A percentile compares a stretch with the other conserved stretches of the same genome.
These are phyloP conservation scores for Salvelinus sp. DNA, from an alignment of 2,113 vertebrate species.

Conservation along the genomic window DNA sequence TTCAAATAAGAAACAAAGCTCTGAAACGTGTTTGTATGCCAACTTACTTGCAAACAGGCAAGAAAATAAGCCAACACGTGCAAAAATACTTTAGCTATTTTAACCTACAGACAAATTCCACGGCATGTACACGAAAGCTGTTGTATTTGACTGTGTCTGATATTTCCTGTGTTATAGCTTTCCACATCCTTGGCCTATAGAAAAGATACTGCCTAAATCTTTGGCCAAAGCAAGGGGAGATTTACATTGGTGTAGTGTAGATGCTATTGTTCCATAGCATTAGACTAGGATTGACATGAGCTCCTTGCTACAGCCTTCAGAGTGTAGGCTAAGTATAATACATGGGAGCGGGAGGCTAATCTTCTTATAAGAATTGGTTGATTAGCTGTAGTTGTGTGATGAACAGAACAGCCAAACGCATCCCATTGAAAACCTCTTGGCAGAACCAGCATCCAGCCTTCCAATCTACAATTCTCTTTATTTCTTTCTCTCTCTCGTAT, in stretches of 20 bases:
- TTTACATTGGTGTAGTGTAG: conserved; percentile 30
- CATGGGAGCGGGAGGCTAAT: conserved; percentile 42
- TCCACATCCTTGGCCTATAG: conserved; percentile 19
- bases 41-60: conserved; percentile 43
- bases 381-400: conserved; percentile 20
- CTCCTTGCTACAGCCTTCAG: conserved; percentile 16
- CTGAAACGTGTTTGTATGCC: conserved; percentile 65
- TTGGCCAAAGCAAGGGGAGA: conserved; percentile 34
- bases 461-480: neutral
- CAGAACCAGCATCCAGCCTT: neutral
- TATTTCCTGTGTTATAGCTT: conserved; percentile 25
- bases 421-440: conserved; percentile 38
- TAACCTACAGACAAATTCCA: conserved; percentile 33
- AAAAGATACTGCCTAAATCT: conserved; percentile 28
- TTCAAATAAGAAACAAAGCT: conserved; percentile 39
- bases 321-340: conserved; percentile 7
- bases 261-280: conserved; percentile 23
- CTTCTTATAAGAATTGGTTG: conserved; percentile 35
- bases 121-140: conserved; percentile 32
- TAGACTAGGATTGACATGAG: neutral
- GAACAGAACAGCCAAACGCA: neutral
- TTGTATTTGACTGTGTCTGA: conserved; percentile 35
- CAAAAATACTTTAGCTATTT: conserved; percentile 40
- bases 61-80: conserved; percentile 50
- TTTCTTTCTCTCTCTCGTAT: neutral